Base-by-base conservation (phyloP, 2,797 vertebrate genomes). In the Lutra lutra region DNA sequence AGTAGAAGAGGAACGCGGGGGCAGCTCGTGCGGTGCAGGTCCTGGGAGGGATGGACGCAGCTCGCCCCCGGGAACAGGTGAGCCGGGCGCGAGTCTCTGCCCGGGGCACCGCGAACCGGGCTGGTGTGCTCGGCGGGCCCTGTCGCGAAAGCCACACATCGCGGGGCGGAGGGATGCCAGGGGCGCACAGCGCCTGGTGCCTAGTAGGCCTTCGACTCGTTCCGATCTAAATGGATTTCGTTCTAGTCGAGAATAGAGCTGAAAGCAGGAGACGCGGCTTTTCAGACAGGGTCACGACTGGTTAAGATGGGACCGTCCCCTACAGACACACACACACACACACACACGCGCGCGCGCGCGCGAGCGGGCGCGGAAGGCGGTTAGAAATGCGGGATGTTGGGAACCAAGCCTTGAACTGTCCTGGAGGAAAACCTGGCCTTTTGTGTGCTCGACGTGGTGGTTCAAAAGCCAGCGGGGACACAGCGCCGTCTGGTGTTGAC, bases 401-500 rank as follows among this genome's bases (percentile, higher is more conserved):
- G 32, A 17, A 10, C 51, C n/a, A 13, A 12, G 12, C 51, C 35
- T 17, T 5, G n/a, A 15, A 29, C 64, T 6, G 64, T n/a, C 32
- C 70, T 23, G 56, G 86, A 70, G 21, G 60, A 51, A 38, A 43
- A 29, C 51, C 56, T 25, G 43, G 56, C 32, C n/a, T 80, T 66
- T 15, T 2, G 27, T 1, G 32, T 3, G 25, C 82, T 43, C 27
- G n/a, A 87, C 72, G 29, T 56, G 60, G 10, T 40, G 48, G 14
- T 21, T 11, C 17, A 66, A 17, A 60, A 73, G 92, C 86, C 82
- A 32, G n/a, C 9, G 21, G 64, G 51, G 68, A 23, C 89, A 87
- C 90, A 95, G 97, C 97, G 95, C 97, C 90, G n/a, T 79, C 97
- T 97, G 78, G 72, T 83, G 96, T 66, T 58, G 40, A 79, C 29